Evolutionary conservation across 2,797 vertebrate genomes (phyloP), one percentile per base, ranked within the genome.

Genomic region (Cyprinella venusta): DNA sequence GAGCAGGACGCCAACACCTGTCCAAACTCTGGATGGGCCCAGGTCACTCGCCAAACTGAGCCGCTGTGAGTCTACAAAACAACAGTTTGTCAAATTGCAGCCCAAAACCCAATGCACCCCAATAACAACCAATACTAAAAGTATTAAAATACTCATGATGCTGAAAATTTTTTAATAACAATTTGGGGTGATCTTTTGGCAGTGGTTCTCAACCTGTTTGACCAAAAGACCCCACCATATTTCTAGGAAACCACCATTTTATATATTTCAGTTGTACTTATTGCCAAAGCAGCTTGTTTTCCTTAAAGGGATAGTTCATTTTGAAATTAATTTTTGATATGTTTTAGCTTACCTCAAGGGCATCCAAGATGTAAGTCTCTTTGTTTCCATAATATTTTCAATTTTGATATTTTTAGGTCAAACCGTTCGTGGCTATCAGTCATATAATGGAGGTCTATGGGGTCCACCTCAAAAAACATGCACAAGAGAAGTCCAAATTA

Each of bases 11-110:
- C 98, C 86, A 99, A 91, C 88, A 99, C 97, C 91, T 99, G 98
- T 15, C 98, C 98, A 80, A 99, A 99, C 83, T 99, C 98, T n/a
- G 97, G 97, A 92, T 99, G 98, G 56, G 98, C 98, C 97, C 98
- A 99, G 0, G 98, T 98, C 86, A 99, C 98, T 82, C 98, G 94
- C 98, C 98, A 99, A 50, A 99, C 98, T 0, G 98, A 99, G 52
- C 98, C 97, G 85, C 98, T 98, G 45, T 99, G 98, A 0, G 97
- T 99, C 97, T 99, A 52, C 15, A 80, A 21, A 82, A 50, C 3
- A 74, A 19, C 19, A n/a, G 3, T n/a, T 36, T 54, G 1, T 54
- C 30, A 74, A 54, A 63, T 36, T 33, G 50, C 45, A 42, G 26
- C 5, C 40, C 2, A 30, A 59, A 68, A 67, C 48, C 2, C 9